Base-by-base conservation (phyloP, 2,113 vertebrate genomes). In the Rhea pennata region DNA sequence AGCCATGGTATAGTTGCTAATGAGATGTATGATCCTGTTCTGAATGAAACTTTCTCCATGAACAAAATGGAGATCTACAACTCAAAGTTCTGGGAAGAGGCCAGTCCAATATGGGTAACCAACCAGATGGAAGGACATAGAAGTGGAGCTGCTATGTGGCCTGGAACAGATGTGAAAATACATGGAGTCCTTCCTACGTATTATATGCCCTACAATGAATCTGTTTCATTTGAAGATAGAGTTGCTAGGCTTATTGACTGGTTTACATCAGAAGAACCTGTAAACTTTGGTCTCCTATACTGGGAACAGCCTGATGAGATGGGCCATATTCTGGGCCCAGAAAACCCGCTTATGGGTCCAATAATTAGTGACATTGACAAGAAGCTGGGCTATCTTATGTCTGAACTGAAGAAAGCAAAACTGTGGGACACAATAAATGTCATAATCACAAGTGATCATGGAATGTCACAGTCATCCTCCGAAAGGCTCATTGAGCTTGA, bases 271-370 rank as follows among this genome's bases (percentile, higher is more conserved):
- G 91, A 98, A 61, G 95, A 98, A 12, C 97, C 98, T 3, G 98
- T 99, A 83, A 98, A 98, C 83, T 98, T 99, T 69, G 99, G 98
- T 29, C 97, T 99, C 36, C 97, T 99, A 0, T 99, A 99, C 58
- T 99, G 99, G 99, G 99, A 99, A 92, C 98, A 99, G 39, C 99
- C 99, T 4, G 99, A 99, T 56, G 98, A 98, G 73, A 98, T 97
- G 29, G 99, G 99, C 5, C 99, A 99, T 88, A 9, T 51, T 14
- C 87, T 98, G 39, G 99, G 99, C 17, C 99, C 99, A 10, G 98
- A 99, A 91, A 99, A 96, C 48, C 96, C 98, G 0, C 96, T 95
- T 8, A 99, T 99, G 98, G 98, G 98, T 3, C 85, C 10, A 0
- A 82, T 99, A 82, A 99, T 99, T 62, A 97, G 95, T 2, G 98